Conservation (phyloP, 23 tunicate genomes). For the Aplidium turbinatum region DNA sequence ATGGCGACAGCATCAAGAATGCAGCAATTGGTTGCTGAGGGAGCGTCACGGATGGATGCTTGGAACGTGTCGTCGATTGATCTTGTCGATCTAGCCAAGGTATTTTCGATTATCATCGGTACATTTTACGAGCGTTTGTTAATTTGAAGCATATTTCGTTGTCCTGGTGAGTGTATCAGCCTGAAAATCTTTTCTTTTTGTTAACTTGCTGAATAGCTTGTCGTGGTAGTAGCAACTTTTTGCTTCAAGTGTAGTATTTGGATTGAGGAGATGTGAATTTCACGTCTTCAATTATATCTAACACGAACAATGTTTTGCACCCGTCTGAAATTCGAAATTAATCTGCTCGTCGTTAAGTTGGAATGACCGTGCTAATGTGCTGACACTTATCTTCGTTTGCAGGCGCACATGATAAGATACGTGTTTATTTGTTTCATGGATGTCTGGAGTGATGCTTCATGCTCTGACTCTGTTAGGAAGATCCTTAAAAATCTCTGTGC, state of each 20-base stretch:
- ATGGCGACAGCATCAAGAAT: neutral
- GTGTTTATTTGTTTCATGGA: conserved; percentile 25
- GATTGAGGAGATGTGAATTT: too few relatives aligned
- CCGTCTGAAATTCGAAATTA: too few relatives aligned
- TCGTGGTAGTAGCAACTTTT: too few relatives aligned
- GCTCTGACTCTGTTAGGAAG: conserved; percentile 30
- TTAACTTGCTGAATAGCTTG: too few relatives aligned
- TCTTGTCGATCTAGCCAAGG: conserved; percentile 64
- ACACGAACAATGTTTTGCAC: too few relatives aligned
- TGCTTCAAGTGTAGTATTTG: too few relatives aligned
- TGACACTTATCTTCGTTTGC: neutral
- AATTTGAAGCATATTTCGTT: neutral
- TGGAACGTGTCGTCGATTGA: conserved; percentile 68
- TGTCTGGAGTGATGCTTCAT: conserved; percentile 1
- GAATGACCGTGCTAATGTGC: too few relatives aligned
- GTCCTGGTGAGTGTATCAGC: too few relatives aligned
- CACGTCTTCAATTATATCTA: too few relatives aligned
- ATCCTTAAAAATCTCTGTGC: conserved; percentile 51
- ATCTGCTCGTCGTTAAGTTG: too few relatives aligned
- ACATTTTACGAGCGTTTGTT: neutral
- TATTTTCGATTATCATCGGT: neutral
- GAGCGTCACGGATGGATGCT: conserved; percentile 32
- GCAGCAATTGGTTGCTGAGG: conserved; percentile 23
- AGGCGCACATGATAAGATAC: conserved; percentile 57
- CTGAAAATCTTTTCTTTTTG: too few relatives aligned